Conservation (phyloP, 2,113 vertebrate species). For the Microtus pennsylvanicus region DNA sequence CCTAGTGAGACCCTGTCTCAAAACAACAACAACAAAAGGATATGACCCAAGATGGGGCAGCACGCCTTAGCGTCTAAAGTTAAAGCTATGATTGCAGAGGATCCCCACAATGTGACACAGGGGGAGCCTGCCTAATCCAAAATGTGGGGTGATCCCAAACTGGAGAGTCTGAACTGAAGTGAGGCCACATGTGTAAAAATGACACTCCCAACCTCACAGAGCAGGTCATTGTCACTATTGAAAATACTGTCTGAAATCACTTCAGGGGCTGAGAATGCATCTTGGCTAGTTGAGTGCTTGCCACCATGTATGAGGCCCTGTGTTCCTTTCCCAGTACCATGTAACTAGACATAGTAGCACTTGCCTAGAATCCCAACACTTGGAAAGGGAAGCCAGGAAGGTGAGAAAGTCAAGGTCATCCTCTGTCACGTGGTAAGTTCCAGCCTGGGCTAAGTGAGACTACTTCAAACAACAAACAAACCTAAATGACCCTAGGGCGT, state of each 20-base stretch:
- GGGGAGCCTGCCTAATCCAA: background rate
- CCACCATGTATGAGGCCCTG: background rate
- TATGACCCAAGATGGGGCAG: no score
- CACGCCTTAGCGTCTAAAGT: no score
- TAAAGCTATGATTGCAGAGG: no score
- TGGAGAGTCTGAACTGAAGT: background rate
- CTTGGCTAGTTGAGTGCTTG: background rate
- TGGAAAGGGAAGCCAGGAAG: background rate
- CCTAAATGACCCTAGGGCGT: background rate
- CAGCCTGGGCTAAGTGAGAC: background rate
- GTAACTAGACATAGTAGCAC: background rate
- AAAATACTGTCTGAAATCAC: no score
- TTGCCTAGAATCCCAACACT: no score
- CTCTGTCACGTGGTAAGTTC: background rate
- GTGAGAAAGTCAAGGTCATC: background rate
- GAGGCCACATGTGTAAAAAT: background rate
- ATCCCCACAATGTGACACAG: no score
- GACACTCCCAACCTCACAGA: background rate
- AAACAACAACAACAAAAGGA: no score
- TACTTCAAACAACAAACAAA: background rate
- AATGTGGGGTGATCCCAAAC: background rate
- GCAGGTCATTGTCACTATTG: background rate
- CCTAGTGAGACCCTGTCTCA: no score
- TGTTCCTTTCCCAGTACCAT: background rate
- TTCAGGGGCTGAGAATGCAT: background rate